Base-by-base conservation (phyloP, 2,797 vertebrate species). In the Gadopsis marmoratus region DNA sequence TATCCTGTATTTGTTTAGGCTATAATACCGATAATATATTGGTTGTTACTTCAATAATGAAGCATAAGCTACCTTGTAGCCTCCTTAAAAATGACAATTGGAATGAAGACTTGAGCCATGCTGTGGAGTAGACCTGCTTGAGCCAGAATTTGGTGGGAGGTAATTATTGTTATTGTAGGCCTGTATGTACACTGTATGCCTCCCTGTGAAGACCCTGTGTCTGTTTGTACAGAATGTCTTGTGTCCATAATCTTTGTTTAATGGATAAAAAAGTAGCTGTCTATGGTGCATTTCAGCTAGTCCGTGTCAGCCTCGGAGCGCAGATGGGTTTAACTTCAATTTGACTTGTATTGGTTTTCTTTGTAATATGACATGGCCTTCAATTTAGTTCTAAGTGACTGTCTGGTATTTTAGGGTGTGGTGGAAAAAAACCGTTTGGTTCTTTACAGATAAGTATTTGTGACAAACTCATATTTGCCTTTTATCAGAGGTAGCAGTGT, bases 391-490 rank as follows among this genome's bases (percentile, higher is more conserved):
- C 35, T 37, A 37, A 37, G 37, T 39, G 37, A 39, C 37, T 39
- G 37, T 39, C 37, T 10, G 37, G 37, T 11, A 39, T 5, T 39
- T 39, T 39, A 39, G 9, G 37, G 37, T 39, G 37, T 37, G 4
- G 37, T 37, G 37, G 9, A 37, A 37, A 37, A 37, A 37, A 37
- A 26, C 26, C 37, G 19, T 13, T 7, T 62, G n/a, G 23, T 35
- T 21, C n/a, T 41, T 19, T 45, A 29, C 16, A 50, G 47, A 61
- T 51, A 10, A 48, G 54, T 23, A 50, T 61, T 37, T 69, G 26
- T 55, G 17, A 51, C 50, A 26, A n/a, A n/a, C 29, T n/a, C 23
- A 23, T 41, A 58, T 78, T 51, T 65, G 13, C 37, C 37, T 56
- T 60, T 59, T 47, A 26, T 58, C 37, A 31, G 35, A 58, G 14